Percentiles rank a stretch among this genome's conserved stretches.
phyloP scores from a whole-genome alignment of 2,888 invertebrate species.

The Agrenia bidenticulata region DNA sequence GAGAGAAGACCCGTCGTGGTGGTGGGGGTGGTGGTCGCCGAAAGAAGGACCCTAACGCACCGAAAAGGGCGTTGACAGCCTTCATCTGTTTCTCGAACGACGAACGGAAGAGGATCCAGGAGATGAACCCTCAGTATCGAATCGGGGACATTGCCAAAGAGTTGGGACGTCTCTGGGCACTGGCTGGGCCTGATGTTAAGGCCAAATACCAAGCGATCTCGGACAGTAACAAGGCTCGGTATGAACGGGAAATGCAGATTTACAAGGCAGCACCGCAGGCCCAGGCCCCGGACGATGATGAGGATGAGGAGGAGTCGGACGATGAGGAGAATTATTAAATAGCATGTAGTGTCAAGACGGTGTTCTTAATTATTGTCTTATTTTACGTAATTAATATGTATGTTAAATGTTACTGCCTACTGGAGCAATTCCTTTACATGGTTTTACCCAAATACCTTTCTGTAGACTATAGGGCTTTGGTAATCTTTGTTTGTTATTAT shows the following conservation, averaged over 20 bases:
- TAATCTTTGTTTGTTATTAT: constrained; percentile 22
- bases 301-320: constrained; percentile 17
- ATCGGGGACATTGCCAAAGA: constrained; percentile 98
- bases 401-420: too few relatives aligned
- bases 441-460: too few relatives aligned
- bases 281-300: constrained; percentile 26
- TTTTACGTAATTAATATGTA: too few relatives aligned
- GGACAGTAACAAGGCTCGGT: constrained; percentile 91
- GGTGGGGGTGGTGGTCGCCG: neutral
- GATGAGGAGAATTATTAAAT: constrained; percentile 7
- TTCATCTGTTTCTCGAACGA: constrained; percentile 99
- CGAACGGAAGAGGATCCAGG: constrained; percentile 66
- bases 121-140: constrained; percentile 83
- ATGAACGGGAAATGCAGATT: constrained; percentile 73
- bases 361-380: too few relatives aligned
- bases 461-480: too few relatives aligned
- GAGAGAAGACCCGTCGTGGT: constrained; percentile 63
- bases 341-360: too few relatives aligned
- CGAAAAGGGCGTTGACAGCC: constrained; percentile 95
- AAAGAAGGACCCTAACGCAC: constrained; percentile 91
- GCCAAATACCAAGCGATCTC: constrained; percentile 90
- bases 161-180: constrained; percentile 91
- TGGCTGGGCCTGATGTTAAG: constrained; percentile 78
- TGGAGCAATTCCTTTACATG: too few relatives aligned
- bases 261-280: neutral